Base-by-base conservation (phyloP, 2,113 vertebrate genomes). In the Upupa epops region DNA sequence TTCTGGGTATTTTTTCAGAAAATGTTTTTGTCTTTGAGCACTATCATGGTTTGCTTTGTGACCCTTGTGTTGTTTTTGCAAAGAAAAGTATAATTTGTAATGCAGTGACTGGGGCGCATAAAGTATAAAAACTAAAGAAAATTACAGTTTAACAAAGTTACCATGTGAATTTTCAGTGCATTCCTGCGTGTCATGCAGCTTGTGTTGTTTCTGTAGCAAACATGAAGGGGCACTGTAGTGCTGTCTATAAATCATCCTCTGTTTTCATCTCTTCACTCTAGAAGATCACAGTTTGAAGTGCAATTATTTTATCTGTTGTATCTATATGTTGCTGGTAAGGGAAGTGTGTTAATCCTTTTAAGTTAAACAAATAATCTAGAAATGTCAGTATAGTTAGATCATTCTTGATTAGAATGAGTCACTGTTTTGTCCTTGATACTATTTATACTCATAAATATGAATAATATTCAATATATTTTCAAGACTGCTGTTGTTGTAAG, bases 161-260 rank as follows among this genome's bases (percentile, higher is more conserved):
- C 26, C 24, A 2, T 58, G 13, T 42, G 77, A 64, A 36, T 68
- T 83, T 68, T 91, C 11, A 49, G 17, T 61, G 12, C 68, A 20
- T 76, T 54, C 34, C 58, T 54, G 24, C 8, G 13, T 26, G 6
- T 64, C 11, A 19, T 25, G 49, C 15, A 89, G 75, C 45, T 90
- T 45, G 13, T 98, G 98, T 83, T 96, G 90, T 97, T 97, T 96
- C 89, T 63, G 49, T 56, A 81, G 42, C 91, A 92, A 94, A 96
- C 97, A 3, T 94, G 86, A 85, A 98, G 98, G 97, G 98, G 97
- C 97, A 97, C 94, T 97, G 87, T 95, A 87, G 95, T 91, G 94
- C 96, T 95, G 80, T 86, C 32, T 86, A 89, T 95, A 90, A 80
- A 76, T 83, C 46, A 82, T 46, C 7, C 29, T 68, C 42, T 32